A percentile compares a stretch with the other conserved stretches of the same genome.
phyloP scores from a whole-genome alignment of 2,888 invertebrate species.

The Prosopocoilus inquinatus region DNA sequence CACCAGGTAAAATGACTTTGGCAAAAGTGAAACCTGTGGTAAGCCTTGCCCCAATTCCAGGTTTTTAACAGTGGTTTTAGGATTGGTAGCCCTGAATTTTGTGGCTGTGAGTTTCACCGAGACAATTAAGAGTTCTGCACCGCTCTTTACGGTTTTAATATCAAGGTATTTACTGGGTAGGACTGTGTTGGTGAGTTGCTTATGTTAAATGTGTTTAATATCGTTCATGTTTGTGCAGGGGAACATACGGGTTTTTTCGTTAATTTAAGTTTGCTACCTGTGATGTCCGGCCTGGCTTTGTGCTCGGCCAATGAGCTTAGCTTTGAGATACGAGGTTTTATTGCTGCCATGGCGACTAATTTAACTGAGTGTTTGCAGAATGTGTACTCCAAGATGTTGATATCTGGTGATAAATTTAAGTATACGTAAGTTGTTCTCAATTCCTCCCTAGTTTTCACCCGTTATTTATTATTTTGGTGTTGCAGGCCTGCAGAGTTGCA shows the following conservation, averaged over 20 bases:
- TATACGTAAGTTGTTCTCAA: constrained; percentile 64
- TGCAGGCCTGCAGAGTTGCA: constrained; percentile 73
- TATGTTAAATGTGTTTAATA: neutral
- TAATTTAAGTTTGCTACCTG: constrained; percentile 70
- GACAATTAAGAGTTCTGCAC: constrained; percentile 78
- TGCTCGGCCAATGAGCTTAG: constrained; percentile 77
- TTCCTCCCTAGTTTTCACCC: neutral
- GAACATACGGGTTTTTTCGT: constrained; percentile 67
- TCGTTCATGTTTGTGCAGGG: constrained; percentile 46
- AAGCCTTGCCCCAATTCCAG: constrained; percentile 46
- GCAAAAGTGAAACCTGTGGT: neutral
- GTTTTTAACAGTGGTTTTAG: constrained; percentile 71
- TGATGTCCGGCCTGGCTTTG: constrained; percentile 73
- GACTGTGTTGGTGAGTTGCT: constrained; percentile 11
- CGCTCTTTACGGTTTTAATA: constrained; percentile 74
- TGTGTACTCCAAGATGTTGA: constrained; percentile 75
- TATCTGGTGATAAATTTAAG: constrained; percentile 70
- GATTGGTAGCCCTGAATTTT: constrained; percentile 71
- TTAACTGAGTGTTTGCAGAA: constrained; percentile 77
- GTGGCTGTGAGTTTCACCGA: constrained; percentile 80
- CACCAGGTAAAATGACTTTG: constrained; percentile 54
- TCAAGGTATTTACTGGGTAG: constrained; percentile 63
- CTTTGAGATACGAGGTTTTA: constrained; percentile 69
- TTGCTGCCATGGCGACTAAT: constrained; percentile 76
- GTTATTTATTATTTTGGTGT: constrained; percentile 17